phyloP scores from a whole-genome alignment of 2,113 vertebrate genomes.

The Eulemur rufifrons region DNA sequence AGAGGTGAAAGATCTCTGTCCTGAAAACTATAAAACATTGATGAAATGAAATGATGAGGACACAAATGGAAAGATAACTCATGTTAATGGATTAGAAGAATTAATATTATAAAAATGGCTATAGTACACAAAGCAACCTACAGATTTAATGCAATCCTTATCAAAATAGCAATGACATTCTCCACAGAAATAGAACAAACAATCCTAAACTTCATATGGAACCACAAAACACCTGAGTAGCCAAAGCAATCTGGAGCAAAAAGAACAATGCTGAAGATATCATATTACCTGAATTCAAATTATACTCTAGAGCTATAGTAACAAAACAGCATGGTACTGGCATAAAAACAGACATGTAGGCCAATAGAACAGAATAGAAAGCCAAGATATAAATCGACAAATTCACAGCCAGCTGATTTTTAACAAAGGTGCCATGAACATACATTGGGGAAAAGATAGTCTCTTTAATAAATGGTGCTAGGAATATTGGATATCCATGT shows the following conservation, averaged over 20 bases:
- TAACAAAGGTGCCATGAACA: not conserved
- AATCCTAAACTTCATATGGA: too few relatives aligned
- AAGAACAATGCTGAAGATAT: not conserved
- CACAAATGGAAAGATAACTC: too few relatives aligned
- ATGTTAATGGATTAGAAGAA: too few relatives aligned
- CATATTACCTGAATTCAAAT: not conserved
- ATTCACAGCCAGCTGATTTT: not conserved
- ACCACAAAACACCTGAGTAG: too few relatives aligned
- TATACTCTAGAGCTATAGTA: not conserved
- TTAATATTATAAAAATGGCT: too few relatives aligned
- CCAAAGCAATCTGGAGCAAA: too few relatives aligned
- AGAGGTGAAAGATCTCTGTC: not conserved
- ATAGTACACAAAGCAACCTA: too few relatives aligned
- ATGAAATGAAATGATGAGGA: too few relatives aligned
- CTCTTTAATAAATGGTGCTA: not conserved
- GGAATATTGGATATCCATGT: not conserved
- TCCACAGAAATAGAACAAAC: too few relatives aligned
- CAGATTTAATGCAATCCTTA: too few relatives aligned
- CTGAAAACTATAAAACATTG: too few relatives aligned
- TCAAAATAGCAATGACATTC: too few relatives aligned
- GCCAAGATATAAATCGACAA: not conserved
- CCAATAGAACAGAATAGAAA: not conserved
- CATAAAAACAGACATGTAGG: not conserved
- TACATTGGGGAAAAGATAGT: not conserved
- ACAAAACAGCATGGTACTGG: not conserved